These are phyloP conservation scores for Rhyacophila evoluta DNA, from an alignment of 2,888 invertebrate genomes.

Conservation along the genomic window DNA sequence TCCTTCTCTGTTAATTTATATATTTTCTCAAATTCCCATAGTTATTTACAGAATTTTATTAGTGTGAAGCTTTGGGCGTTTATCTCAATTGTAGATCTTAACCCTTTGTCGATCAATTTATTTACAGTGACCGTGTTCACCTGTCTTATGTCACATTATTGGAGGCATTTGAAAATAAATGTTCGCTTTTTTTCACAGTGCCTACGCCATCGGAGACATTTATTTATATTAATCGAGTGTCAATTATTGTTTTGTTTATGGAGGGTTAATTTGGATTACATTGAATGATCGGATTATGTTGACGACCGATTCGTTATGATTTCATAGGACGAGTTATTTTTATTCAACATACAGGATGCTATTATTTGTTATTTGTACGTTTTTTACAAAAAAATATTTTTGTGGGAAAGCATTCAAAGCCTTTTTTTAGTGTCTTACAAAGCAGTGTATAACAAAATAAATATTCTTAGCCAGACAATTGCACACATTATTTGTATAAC, in stretches of 20 bases:
- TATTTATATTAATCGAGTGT: conserved; percentile 24
- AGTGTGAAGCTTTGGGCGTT: background rate
- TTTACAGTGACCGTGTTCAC: conserved; percentile 19
- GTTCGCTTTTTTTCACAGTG: background rate
- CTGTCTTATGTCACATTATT: conserved; percentile 1
- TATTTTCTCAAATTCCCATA: too few relatives aligned
- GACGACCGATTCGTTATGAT: background rate
- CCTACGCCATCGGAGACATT: background rate
- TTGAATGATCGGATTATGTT: conserved; percentile 10
- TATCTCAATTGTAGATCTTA: background rate
- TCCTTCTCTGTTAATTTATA: too few relatives aligned
- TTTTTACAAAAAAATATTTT: too few relatives aligned
- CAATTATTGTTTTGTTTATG: conserved; percentile 24
- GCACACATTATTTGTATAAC: too few relatives aligned
- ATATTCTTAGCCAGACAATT: too few relatives aligned
- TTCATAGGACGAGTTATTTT: background rate
- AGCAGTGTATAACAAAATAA: too few relatives aligned
- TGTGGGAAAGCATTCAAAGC: too few relatives aligned
- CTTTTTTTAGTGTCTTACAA: too few relatives aligned
- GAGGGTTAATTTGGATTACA: conserved; percentile 5
- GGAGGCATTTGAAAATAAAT: conserved; percentile 9
- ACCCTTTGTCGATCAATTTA: conserved; percentile 24
- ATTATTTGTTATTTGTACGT: background rate
- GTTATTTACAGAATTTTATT: too few relatives aligned
- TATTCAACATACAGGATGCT: background rate